phyloP scores from a whole-genome alignment of 2,888 invertebrate species.

The Tipula lateralis region DNA sequence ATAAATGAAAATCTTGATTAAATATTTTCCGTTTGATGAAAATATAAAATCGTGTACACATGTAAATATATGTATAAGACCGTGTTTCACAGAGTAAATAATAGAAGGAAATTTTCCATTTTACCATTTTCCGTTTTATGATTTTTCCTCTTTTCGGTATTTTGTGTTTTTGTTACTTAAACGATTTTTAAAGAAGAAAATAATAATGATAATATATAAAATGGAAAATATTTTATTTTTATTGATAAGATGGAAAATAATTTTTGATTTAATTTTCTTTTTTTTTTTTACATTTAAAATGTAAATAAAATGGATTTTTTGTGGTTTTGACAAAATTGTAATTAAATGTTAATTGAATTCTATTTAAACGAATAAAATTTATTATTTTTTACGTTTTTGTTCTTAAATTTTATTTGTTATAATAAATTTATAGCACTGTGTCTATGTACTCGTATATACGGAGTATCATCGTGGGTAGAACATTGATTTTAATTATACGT shows the following conservation, averaged over 20 bases:
- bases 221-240: not conserved
- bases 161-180: not conserved
- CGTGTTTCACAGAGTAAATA: not conserved
- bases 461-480: not conserved
- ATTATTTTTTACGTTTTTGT: not conserved
- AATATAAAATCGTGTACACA: not conserved
- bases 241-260: not conserved
- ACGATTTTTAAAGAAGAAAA: not conserved
- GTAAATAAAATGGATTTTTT: not conserved
- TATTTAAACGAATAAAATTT: not conserved
- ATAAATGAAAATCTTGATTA: not conserved
- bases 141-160: not conserved
- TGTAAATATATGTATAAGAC: not conserved
- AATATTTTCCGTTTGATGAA: not conserved
- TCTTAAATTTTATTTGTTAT: not conserved
- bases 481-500: not conserved
- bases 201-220: not conserved
- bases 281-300: not conserved
- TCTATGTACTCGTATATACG: not conserved
- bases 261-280: not conserved
- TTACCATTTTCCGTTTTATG: not conserved
- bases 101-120: not conserved
- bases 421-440: not conserved
- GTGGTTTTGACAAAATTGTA: conserved; percentile 5
- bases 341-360: conserved; percentile 19